These are phyloP conservation scores for Prietella phreatophila DNA, from an alignment of 2,113 vertebrate genomes.

Conservation along the genomic window DNA sequence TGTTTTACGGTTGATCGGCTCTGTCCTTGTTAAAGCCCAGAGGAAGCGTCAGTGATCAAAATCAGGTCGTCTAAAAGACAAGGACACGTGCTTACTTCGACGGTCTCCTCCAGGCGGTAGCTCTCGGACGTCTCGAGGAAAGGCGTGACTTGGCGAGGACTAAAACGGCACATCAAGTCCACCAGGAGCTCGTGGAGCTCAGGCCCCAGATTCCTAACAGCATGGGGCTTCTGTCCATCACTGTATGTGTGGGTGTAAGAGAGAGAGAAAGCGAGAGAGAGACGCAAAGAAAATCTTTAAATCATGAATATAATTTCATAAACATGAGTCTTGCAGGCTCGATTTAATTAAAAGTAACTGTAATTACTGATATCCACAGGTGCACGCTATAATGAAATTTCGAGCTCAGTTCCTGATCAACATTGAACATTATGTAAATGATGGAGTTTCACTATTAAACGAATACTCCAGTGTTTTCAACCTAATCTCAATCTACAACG, in stretches of 20 bases:
- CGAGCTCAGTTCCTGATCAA: not conserved
- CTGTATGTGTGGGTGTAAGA: constrained; percentile 75
- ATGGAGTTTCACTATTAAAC: not conserved
- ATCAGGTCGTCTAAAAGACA: not conserved
- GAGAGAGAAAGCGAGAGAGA: not conserved
- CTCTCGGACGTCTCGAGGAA: constrained; percentile 82
- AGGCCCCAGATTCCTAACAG: constrained; percentile 69
- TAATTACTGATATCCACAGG: not conserved
- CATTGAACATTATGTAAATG: not conserved
- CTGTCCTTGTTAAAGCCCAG: not conserved
- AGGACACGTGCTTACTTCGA: constrained; percentile 73
- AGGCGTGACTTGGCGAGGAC: constrained; percentile 75
- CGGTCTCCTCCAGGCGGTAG: constrained; percentile 88
- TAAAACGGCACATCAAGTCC: constrained; percentile 83
- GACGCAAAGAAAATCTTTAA: not conserved
- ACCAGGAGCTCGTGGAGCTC: constrained; percentile 82
- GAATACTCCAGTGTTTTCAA: not conserved
- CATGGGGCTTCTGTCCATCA: constrained; percentile 75
- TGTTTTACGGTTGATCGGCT: not conserved
- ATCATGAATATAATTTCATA: not conserved
- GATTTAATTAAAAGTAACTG: not conserved
- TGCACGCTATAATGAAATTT: not conserved
- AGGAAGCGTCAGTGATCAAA: not conserved
- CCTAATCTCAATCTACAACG: not conserved
- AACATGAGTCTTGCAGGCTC: constrained; percentile 3